Evolutionary conservation across 2,113 vertebrate genomes (phyloP).

Genomic region (Cranoglanis bouderius): DNA sequence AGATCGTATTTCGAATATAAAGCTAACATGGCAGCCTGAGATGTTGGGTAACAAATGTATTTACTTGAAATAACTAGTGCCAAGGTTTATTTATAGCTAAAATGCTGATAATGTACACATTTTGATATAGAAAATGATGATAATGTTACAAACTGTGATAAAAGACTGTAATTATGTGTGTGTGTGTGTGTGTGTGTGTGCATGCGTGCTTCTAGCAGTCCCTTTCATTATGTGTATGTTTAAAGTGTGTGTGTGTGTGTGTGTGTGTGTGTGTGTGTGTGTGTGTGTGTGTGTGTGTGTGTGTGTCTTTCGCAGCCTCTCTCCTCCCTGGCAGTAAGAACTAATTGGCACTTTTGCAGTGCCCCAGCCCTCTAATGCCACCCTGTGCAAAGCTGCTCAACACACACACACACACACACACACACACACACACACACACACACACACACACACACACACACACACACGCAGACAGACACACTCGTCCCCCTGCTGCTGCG

Average conservation of each 20-base stretch:
- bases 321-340: conserved; percentile 54
- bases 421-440: conserved; percentile 59
- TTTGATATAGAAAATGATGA: neutral
- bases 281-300: conserved; percentile 24
- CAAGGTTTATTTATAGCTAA: neutral
- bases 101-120: neutral
- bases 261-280: conserved; percentile 18
- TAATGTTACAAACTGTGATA: neutral
- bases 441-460: conserved; percentile 52
- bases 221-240: neutral
- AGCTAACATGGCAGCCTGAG: neutral
- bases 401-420: conserved; percentile 61
- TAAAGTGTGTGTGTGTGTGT: conserved; percentile 12
- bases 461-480: conserved; percentile 54
- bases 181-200: neutral
- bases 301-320: conserved; percentile 58
- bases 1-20: neutral
- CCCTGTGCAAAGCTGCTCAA: conserved; percentile 61
- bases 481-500: conserved; percentile 60
- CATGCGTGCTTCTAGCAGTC: neutral
- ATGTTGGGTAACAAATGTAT: neutral
- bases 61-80: neutral
- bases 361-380: conserved; percentile 65
- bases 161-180: neutral
- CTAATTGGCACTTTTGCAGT: conserved; percentile 66